Base-by-base conservation (phyloP, 2,797 vertebrate species). In the Cryptoblepharus egeriae region DNA sequence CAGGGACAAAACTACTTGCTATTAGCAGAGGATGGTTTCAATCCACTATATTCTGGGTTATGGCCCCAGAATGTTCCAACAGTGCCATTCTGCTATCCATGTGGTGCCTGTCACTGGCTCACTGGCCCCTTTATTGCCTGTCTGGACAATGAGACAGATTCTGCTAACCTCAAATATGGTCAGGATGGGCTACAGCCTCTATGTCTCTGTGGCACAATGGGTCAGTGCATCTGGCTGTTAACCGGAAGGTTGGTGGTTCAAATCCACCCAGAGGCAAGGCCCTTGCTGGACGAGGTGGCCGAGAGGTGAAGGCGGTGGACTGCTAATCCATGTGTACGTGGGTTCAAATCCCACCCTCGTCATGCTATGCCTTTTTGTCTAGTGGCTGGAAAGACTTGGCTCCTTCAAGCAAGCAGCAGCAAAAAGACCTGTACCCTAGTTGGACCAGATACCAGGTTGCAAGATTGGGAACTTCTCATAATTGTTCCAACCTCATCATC, bases 231-330 rank as follows among this genome's bases (percentile, higher is more conserved):
- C 61, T 65, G 61, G 22, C 75, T 76, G 75, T 76, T 76, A 76
- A 64, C 75, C 58, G 63, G 75, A 76, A 76, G 75, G 75, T 22
- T 64, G 75, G 61, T 64, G 75, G n/a, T 77, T 77, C 39, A 10
- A 77, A 61, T 61, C 61, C 61, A 77, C 61, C 75, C 61, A 65
- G 75, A 42, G 63, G 30, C 5, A 42, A 18, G 24, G 5, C 32
- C 72, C 5, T 5, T 20, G 9, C 20, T 73, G 55, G 49, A 55
- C 3, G 30, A 73, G 18, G 71, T 73, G 71, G 49, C 71, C 26
- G n/a, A 55, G 71, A 55, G 71, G 30, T 55, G 18, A 73, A 73
- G 49, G 52, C 2, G 71, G 37, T 60, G 72, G 72, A 60, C 72
- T 60, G 55, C 4, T 61, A 7, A 37, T 39, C 32, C 73, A 39